Evolutionary conservation across 1,140 invertebrate genomes (phyloP), one percentile per base, ranked within the genome.

Genomic region (Trinorchestia longiramus): DNA sequence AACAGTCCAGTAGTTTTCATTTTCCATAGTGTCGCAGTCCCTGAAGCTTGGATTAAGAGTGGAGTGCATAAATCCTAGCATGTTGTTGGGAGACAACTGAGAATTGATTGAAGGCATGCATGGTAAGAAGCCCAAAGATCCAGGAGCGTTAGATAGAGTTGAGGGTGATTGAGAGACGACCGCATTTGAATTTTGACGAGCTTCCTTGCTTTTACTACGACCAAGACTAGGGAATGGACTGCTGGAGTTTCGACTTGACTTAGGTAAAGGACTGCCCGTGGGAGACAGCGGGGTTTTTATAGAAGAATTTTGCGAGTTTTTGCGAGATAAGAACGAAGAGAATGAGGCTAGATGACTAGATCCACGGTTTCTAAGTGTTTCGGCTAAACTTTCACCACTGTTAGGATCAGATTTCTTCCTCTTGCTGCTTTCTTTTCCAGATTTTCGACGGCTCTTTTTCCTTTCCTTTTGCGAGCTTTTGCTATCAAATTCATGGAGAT

Each of bases 371-470:
- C 95, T 47, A 42, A 45, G 28, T 95, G 36, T 44, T 11, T 95
- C 88, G 87, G 47, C 95, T 95, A 87, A 90, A 87, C 91, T 96
- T 96, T 43, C 96, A 42, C 87, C 96, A 53, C 42, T 88, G 96
- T 43, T 97, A 98, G 15, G 98, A 98, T 97, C 98, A 98, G 28
- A 98, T 98, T 97, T 99, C 98, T 97, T 98, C 98, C 97, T 98
- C 98, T 97, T 98, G 98, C 36, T 97, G 97, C 97, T 98, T 98
- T 17, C 98, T 97, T 97, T 98, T 97, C 97, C 98, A 98, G 95
- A 99, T 97, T 97, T 98, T 98, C 97, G 98, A 98, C 96, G 92
- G 43, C 43, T 94, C 36, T 98, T 97, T 96, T 98, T 98, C 96
- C 98, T 98, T 97, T 98, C 98, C 94, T 98, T 98, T 96, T 98